These are phyloP conservation scores for Danaus melanippus DNA, from an alignment of 1,140 invertebrate genomes.

Conservation along the genomic window DNA sequence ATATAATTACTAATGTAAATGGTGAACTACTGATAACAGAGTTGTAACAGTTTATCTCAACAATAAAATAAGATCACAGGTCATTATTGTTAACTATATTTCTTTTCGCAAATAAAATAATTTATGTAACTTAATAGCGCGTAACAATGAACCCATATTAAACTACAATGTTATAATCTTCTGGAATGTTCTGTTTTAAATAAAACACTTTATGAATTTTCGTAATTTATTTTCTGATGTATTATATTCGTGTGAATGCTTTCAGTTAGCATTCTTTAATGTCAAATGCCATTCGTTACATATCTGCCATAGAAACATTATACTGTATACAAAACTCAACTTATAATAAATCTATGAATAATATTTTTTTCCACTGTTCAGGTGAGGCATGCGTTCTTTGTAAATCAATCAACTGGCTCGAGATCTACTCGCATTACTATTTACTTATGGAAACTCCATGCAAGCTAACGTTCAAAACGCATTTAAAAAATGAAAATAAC, in stretches of 20 bases:
- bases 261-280: slow-evolving; percentile 55
- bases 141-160: not conserved
- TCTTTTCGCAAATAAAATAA: slow-evolving; percentile 1
- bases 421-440: too few relatives aligned
- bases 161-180: slow-evolving; percentile 1
- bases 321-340: slow-evolving; percentile 54
- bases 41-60: slow-evolving; percentile 22
- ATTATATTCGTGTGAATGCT: slow-evolving; percentile 64
- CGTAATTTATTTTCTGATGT: slow-evolving; percentile 64
- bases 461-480: slow-evolving; percentile 15
- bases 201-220: slow-evolving; percentile 50
- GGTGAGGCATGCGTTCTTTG: slow-evolving; percentile 31
- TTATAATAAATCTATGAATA: slow-evolving; percentile 55
- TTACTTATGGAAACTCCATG: too few relatives aligned
- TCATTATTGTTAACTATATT: slow-evolving; percentile 19
- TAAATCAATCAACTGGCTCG: slow-evolving; percentile 4
- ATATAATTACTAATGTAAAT: slow-evolving; percentile 10
- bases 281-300: slow-evolving; percentile 64
- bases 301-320: slow-evolving; percentile 65
- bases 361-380: slow-evolving; percentile 46
- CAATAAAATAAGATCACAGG: slow-evolving; percentile 31
- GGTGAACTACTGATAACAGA: slow-evolving; percentile 12
- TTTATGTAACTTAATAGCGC: not conserved
- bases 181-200: slow-evolving; percentile 5
- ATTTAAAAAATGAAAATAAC: slow-evolving; percentile 2